Conservation (phyloP, 2,888 invertebrate genomes). For the Polydrusus cervinus region DNA sequence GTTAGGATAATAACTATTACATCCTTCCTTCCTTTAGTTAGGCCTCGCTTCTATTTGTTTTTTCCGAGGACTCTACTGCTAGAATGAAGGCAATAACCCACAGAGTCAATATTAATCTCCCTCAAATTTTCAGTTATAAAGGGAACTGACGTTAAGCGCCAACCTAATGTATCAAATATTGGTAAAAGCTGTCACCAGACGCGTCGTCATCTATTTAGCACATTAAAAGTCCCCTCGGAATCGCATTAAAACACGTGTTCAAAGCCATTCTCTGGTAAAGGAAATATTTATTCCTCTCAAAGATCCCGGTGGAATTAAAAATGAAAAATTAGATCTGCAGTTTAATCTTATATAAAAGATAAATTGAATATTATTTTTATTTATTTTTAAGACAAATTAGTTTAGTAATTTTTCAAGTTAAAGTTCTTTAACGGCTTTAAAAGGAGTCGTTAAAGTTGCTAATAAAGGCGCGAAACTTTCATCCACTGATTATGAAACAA, state of each 20-base stretch:
- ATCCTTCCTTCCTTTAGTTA: no score
- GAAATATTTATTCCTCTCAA: constrained; percentile 34
- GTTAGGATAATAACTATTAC: no score
- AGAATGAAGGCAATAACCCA: not conserved
- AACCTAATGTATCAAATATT: constrained; percentile 38
- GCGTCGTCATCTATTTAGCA: constrained; percentile 36
- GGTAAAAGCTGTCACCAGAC: constrained; percentile 33
- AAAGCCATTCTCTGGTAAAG: constrained; percentile 27
- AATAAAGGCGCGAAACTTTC: no score
- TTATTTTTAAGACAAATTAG: not conserved
- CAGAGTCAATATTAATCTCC: constrained; percentile 34
- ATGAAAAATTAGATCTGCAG: constrained; percentile 35
- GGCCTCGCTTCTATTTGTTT: no score
- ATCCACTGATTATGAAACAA: no score
- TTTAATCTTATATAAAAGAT: constrained; percentile 16
- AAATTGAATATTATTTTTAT: not conserved
- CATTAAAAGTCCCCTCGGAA: constrained; percentile 38
- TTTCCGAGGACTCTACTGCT: not conserved
- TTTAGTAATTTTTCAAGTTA: not conserved
- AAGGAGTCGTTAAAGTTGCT: no score
- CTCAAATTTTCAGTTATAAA: constrained; percentile 32
- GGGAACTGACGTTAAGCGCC: constrained; percentile 33
- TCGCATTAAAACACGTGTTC: constrained; percentile 45
- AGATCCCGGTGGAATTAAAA: constrained; percentile 10
- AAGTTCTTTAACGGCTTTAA: no score